These are phyloP conservation scores for Adelognathus sp. DNA, from an alignment of 2,888 invertebrate genomes.

Conservation along the genomic window DNA sequence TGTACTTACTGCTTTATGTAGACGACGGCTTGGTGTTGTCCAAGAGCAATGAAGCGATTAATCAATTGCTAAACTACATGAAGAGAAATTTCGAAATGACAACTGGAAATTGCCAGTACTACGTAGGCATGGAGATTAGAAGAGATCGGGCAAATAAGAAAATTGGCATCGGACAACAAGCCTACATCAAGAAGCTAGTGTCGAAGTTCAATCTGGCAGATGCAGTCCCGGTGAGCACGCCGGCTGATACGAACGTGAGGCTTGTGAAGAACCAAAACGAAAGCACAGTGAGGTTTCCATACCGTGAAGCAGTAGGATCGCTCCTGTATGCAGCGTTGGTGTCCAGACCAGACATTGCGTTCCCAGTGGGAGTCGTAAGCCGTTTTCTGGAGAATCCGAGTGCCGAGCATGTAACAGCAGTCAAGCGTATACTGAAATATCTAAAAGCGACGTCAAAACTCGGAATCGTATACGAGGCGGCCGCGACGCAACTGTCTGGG, in stretches of 20 bases:
- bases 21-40: not conserved
- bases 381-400: not conserved
- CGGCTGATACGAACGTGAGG: slow-evolving; percentile 25
- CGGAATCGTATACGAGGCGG: not conserved
- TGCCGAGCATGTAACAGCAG: not conserved
- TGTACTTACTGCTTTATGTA: not conserved
- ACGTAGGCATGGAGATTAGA: slow-evolving; percentile 12
- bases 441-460: not conserved
- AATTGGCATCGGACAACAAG: slow-evolving; percentile 9
- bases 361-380: not conserved
- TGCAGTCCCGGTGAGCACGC: slow-evolving; percentile 11
- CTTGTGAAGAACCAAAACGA: not conserved
- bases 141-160: not conserved
- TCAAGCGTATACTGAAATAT: slow-evolving; percentile 4
- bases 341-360: not conserved
- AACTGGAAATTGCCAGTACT: not conserved
- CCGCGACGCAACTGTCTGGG: not conserved
- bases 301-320: slow-evolving; percentile 13
- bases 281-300: not conserved
- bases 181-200: slow-evolving; percentile 38
- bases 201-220: slow-evolving; percentile 36
- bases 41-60: not conserved
- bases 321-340: not conserved
- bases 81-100: slow-evolving; percentile 3
- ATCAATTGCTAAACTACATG: not conserved